phyloP scores from a whole-genome alignment of 2,113 vertebrate genomes.

The Gadus macrocephalus region DNA sequence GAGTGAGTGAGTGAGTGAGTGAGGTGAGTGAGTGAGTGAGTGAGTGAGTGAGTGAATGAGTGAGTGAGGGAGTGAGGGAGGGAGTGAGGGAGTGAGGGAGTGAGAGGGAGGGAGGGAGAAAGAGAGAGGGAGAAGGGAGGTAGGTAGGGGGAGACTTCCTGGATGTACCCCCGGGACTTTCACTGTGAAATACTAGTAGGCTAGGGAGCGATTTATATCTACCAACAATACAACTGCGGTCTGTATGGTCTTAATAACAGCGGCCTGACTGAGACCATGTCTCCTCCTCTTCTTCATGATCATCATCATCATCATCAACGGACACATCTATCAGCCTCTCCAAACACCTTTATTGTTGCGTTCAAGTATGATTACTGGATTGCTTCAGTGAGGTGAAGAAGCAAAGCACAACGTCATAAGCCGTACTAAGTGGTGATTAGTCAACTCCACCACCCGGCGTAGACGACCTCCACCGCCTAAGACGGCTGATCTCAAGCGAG shows the following conservation, averaged over 20 bases:
- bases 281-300: neutral
- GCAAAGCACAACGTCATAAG: no score
- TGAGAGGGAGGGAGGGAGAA: no score
- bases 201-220: conserved; percentile 51
- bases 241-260: conserved; percentile 48
- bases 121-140: no score
- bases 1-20: neutral
- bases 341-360: neutral
- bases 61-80: no score
- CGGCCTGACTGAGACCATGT: neutral
- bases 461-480: neutral
- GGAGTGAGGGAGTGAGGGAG: no score
- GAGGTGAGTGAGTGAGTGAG: no score
- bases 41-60: no score
- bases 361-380: no score
- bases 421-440: no score
- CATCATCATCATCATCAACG: neutral
- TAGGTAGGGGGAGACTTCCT: conserved; percentile 14
- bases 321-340: neutral
- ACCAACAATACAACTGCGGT: conserved; percentile 49
- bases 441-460: no score
- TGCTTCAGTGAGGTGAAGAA: no score
- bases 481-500: neutral
- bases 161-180: conserved; percentile 30
- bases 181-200: conserved; percentile 42